A percentile compares a stretch with the other conserved stretches of the same genome.
These are phyloP conservation scores for Paguma larvata DNA, from an alignment of 2,797 vertebrate genomes.

Conservation along the genomic window DNA sequence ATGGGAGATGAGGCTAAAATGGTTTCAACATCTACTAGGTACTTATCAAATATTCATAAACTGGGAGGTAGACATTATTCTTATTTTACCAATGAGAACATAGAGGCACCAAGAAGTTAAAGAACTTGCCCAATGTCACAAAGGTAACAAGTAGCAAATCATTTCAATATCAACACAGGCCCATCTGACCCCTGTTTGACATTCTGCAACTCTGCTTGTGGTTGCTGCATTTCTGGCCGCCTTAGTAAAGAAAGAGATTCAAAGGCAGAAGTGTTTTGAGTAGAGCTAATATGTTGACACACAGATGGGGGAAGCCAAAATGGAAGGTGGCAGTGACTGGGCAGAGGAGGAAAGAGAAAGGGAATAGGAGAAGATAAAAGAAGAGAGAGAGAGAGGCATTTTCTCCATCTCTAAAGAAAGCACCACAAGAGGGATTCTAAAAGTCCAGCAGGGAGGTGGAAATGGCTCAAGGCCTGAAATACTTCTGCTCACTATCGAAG, in stretches of 20 bases:
- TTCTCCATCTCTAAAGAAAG: neutral
- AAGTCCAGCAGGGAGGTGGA: neutral
- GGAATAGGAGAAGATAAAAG: neutral
- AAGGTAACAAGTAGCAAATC: neutral
- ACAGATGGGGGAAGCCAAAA: neutral
- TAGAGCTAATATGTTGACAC: neutral
- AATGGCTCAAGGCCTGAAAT: neutral
- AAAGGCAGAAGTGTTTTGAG: neutral
- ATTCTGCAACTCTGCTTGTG: neutral
- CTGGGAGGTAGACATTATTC: neutral
- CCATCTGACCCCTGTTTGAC: neutral
- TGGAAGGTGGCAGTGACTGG: neutral
- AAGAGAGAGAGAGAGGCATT: neutral
- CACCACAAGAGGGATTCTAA: neutral
- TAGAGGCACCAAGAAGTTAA: neutral
- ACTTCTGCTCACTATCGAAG: neutral
- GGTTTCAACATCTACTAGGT: neutral
- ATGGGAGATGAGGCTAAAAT: neutral
- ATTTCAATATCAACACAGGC: neutral
- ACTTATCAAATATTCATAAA: neutral
- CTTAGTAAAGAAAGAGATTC: neutral
- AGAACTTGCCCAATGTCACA: neutral
- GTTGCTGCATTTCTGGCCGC: neutral
- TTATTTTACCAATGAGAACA: neutral
- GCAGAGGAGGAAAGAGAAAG: neutral